phyloP scores from a whole-genome alignment of 2,888 invertebrate genomes.

The Coenonympha arcania region DNA sequence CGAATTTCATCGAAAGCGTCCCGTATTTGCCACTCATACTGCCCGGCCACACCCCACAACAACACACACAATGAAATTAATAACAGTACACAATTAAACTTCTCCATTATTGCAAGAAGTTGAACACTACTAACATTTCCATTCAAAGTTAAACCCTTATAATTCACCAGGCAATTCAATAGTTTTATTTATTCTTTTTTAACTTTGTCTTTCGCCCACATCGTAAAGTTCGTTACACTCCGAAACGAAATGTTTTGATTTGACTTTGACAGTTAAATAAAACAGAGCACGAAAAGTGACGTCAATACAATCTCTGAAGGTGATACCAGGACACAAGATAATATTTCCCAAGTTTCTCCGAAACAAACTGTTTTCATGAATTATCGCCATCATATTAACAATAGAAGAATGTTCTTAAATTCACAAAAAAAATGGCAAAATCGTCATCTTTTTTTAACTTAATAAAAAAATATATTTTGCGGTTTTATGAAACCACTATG shows the following conservation, averaged over 20 bases:
- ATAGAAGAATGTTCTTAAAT: too few species aligned
- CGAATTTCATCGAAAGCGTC: conserved; percentile 94
- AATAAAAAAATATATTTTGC: too few species aligned
- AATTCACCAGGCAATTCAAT: neutral
- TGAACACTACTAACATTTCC: conserved; percentile 23
- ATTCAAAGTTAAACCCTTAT: conserved; percentile 11
- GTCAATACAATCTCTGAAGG: too few species aligned
- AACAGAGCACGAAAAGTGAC: too few species aligned
- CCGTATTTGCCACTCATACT: conserved; percentile 92
- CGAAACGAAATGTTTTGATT: conserved; percentile 10
- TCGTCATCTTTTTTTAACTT: too few species aligned
- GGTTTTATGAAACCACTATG: too few species aligned
- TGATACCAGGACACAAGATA: too few species aligned
- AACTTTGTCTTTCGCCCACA: conserved; percentile 8
- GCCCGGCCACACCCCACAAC: conserved; percentile 81
- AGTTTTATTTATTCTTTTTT: conserved; percentile 1
- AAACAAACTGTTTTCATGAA: too few species aligned
- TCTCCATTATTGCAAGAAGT: conserved; percentile 57
- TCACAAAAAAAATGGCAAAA: too few species aligned
- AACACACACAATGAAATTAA: conserved; percentile 56
- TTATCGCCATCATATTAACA: too few species aligned
- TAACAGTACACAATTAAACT: conserved; percentile 46
- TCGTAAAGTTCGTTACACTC: conserved; percentile 12
- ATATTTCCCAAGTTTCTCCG: too few species aligned
- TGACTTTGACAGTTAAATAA: neutral